phyloP scores from a whole-genome alignment of 1,140 invertebrate genomes.

The Phymastichus coffea region DNA sequence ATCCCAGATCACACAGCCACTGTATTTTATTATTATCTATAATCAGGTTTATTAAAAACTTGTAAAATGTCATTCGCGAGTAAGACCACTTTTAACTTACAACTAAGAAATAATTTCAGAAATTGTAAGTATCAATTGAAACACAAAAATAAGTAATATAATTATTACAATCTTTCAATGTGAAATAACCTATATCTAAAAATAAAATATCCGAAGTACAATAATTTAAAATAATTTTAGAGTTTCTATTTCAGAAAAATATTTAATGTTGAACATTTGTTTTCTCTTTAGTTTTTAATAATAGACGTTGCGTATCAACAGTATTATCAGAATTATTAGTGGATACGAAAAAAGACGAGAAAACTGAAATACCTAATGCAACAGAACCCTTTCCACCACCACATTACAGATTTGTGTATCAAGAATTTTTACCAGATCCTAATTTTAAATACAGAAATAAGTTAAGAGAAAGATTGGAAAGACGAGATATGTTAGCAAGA shows the following conservation, averaged over 20 bases:
- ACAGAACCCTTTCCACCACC: too few species aligned
- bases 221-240: neutral
- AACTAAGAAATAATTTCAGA: conserved; percentile 12
- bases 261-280: neutral
- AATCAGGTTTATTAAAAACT: too few species aligned
- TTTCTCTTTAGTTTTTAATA: neutral
- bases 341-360: too few species aligned
- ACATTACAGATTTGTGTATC: conserved; percentile 87
- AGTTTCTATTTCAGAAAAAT: neutral
- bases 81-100: conserved; percentile 7
- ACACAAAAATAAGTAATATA: neutral
- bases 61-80: conserved; percentile 9
- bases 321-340: too few species aligned
- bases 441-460: conserved; percentile 75
- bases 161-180: neutral
- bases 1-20: too few species aligned
- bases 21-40: too few species aligned
- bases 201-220: neutral
- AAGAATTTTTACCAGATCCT: conserved; percentile 92
- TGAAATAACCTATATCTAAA: neutral
- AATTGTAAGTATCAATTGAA: conserved; percentile 21
- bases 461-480: conserved; percentile 85
- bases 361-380: too few species aligned
- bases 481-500: conserved; percentile 89
- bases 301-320: too few species aligned